Evolutionary conservation across 2,888 invertebrate species (phyloP).

Genomic region (Drosophila trichaetosa): DNA sequence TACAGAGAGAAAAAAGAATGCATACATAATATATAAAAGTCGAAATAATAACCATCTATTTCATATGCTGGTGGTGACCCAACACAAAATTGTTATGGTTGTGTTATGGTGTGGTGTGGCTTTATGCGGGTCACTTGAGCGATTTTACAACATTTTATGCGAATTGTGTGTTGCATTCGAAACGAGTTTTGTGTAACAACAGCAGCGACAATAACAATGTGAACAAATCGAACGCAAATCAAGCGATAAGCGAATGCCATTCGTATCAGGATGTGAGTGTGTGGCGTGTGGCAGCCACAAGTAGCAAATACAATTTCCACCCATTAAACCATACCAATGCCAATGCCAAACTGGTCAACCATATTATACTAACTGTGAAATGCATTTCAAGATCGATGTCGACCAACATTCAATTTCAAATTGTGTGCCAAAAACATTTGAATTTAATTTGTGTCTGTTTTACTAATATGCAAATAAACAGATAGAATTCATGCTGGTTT

Average conservation of each 20-base stretch:
- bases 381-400: constrained; percentile 7
- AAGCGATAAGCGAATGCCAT: constrained; percentile 28
- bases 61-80: constrained; percentile 26
- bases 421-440: neutral
- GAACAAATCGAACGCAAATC: constrained; percentile 43
- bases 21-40: neutral
- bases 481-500: neutral
- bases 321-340: constrained; percentile 14
- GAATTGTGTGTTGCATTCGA: constrained; percentile 69
- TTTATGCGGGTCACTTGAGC: constrained; percentile 65
- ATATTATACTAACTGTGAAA: constrained; percentile 29
- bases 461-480: neutral
- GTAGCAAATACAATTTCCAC: constrained; percentile 37
- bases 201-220: constrained; percentile 18
- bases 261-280: constrained; percentile 4
- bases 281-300: constrained; percentile 40
- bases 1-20: constrained; percentile 9
- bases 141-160: constrained; percentile 73
- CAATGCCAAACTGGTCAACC: constrained; percentile 1
- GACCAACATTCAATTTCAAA: constrained; percentile 11
- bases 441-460: neutral
- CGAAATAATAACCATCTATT: constrained; percentile 42
- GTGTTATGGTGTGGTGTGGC: constrained; percentile 29
- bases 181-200: constrained; percentile 42
- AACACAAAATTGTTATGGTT: constrained; percentile 13